These are phyloP conservation scores for Ormyrus thymus DNA, from an alignment of 2,888 invertebrate genomes.

Conservation along the genomic window DNA sequence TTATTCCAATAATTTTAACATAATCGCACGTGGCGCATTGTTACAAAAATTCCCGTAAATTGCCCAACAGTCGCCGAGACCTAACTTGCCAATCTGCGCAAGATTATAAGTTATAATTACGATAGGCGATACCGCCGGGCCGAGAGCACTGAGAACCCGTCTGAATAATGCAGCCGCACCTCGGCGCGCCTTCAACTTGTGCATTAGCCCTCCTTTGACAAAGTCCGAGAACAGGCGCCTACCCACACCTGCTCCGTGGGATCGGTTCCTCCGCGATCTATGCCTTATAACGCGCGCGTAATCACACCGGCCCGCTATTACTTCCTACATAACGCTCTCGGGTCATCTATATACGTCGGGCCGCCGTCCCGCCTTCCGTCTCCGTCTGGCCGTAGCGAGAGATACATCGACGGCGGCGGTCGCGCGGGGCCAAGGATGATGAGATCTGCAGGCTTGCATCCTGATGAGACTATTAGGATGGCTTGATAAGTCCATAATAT, in stretches of 20 bases:
- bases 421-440: conserved; percentile 67
- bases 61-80: no score
- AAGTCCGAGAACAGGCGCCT: no score
- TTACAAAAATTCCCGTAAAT: no score
- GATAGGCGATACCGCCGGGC: no score
- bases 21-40: not conserved
- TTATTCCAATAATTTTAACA: not conserved
- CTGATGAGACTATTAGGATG: conserved; percentile 74
- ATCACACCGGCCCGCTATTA: conserved; percentile 66
- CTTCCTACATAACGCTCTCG: conserved; percentile 65
- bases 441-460: conserved; percentile 74
- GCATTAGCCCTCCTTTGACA: no score
- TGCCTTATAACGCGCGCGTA: conserved; percentile 62
- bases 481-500: conserved; percentile 74
- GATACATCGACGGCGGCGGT: conserved; percentile 62
- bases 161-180: no score
- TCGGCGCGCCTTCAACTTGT: no score
- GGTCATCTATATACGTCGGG: conserved; percentile 10
- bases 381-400: conserved; percentile 61
- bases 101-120: no score
- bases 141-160: no score
- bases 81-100: no score
- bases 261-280: conserved; percentile 55
- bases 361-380: not conserved
- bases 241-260: no score